phyloP scores from a whole-genome alignment of 1,140 invertebrate species.

The Amyelois transitella region DNA sequence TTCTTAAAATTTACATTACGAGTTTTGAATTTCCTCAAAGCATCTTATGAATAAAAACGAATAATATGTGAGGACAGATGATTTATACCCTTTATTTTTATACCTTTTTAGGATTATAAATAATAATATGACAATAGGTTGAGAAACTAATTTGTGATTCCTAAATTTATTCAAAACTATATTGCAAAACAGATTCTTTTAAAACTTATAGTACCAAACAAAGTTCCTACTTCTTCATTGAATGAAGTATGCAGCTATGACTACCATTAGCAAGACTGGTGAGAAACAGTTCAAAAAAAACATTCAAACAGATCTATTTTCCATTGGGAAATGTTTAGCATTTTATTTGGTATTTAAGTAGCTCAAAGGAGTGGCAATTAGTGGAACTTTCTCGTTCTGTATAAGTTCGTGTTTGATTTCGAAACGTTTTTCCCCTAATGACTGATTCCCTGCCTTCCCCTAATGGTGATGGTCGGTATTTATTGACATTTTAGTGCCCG shows the following conservation, averaged over 20 bases:
- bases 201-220: no score
- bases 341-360: constrained; percentile 28
- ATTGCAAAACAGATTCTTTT: no score
- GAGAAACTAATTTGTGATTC: no score
- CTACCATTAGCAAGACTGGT: not conserved
- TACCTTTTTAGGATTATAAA: no score
- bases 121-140: no score
- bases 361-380: constrained; percentile 43
- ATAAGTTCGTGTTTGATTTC: constrained; percentile 56
- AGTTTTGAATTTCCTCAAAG: no score
- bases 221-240: no score
- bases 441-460: constrained; percentile 37
- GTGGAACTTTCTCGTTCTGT: constrained; percentile 39
- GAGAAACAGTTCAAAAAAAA: not conserved
- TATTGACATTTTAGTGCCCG: constrained; percentile 39
- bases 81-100: no score
- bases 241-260: not conserved
- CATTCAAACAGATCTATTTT: not conserved
- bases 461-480: constrained; percentile 37
- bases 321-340: not conserved
- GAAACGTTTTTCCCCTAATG: constrained; percentile 55
- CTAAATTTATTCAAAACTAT: no score
- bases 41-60: no score
- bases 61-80: no score
- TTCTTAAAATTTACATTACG: no score